A percentile compares a stretch with the other conserved stretches of the same genome.
These are phyloP conservation scores for Alcedo quadribrachys DNA, from an alignment of 2,797 vertebrate species.

Conservation along the genomic window DNA sequence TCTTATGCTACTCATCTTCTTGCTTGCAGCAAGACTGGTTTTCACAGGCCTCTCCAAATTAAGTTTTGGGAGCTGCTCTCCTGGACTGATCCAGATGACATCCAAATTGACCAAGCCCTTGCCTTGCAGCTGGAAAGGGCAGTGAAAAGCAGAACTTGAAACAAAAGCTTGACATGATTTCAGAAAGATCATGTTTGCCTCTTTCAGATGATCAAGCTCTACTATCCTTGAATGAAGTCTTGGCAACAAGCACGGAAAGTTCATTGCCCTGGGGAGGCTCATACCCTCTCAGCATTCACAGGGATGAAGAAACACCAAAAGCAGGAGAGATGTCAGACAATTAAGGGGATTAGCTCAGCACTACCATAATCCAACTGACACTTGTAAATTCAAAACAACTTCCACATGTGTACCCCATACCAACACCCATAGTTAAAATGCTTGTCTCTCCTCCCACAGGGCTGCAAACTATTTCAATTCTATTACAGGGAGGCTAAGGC, in stretches of 20 bases:
- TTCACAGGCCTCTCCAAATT: background rate
- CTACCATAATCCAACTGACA: conserved; percentile 42
- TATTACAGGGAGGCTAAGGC: background rate
- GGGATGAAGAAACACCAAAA: conserved; percentile 38
- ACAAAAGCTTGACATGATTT: conserved; percentile 50
- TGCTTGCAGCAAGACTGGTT: background rate
- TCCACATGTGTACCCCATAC: conserved; percentile 14
- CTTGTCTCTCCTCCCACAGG: background rate
- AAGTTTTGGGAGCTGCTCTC: background rate
- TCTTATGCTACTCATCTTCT: background rate
- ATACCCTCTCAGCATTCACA: conserved; percentile 12
- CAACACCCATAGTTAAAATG: conserved; percentile 24
- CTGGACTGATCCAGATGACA: background rate
- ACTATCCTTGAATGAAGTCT: conserved; percentile 43
- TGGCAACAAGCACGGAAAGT: conserved; percentile 77
- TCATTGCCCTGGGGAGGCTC: conserved; percentile 34
- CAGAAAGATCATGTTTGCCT: conserved; percentile 57
- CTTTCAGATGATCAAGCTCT: conserved; percentile 63
- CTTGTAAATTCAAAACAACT: conserved; percentile 45
- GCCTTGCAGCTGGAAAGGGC: conserved; percentile 7
- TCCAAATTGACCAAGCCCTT: background rate
- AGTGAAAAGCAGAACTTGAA: conserved; percentile 50
- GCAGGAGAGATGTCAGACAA: conserved; percentile 36
- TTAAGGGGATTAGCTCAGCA: conserved; percentile 41
- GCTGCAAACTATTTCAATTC: background rate